Conservation (phyloP, 2,113 vertebrate genomes). For the Tragelaphus strepsiceros region DNA sequence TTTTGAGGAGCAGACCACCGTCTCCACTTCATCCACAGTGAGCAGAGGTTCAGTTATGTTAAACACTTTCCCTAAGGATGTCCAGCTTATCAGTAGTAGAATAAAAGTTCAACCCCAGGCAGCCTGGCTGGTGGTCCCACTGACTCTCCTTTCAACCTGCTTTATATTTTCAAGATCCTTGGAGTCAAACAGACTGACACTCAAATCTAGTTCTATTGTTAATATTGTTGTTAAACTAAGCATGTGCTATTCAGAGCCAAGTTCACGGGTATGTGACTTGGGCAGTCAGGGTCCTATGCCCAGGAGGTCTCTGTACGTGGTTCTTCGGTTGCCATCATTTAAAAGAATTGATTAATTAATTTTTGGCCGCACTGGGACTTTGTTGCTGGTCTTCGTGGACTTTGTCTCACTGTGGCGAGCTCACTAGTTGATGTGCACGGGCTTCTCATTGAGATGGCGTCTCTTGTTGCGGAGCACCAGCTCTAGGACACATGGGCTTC, state of each 20-base stretch:
- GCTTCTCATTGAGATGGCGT: neutral
- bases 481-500: neutral
- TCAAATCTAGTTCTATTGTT: neutral
- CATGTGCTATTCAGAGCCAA: neutral
- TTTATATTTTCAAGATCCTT: neutral
- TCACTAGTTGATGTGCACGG: fast-evolving
- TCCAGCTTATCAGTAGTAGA: neutral
- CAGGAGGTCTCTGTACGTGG: neutral
- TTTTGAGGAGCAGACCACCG: neutral
- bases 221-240: neutral
- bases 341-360: neutral
- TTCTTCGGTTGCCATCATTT: neutral
- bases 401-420: neutral
- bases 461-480: neutral
- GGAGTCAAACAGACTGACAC: neutral
- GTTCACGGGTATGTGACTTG: neutral
- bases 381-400: neutral
- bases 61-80: neutral
- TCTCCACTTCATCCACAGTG: neutral
- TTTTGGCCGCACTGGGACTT: neutral
- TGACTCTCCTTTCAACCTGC: neutral
- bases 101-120: too few relatives aligned
- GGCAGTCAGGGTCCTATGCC: too few relatives aligned
- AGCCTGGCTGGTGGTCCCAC: neutral
- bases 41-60: neutral